A percentile compares a stretch with the other conserved stretches of the same genome.
phyloP scores from a whole-genome alignment of 2,888 invertebrate genomes.

The Zaprionus bogoriensis region DNA sequence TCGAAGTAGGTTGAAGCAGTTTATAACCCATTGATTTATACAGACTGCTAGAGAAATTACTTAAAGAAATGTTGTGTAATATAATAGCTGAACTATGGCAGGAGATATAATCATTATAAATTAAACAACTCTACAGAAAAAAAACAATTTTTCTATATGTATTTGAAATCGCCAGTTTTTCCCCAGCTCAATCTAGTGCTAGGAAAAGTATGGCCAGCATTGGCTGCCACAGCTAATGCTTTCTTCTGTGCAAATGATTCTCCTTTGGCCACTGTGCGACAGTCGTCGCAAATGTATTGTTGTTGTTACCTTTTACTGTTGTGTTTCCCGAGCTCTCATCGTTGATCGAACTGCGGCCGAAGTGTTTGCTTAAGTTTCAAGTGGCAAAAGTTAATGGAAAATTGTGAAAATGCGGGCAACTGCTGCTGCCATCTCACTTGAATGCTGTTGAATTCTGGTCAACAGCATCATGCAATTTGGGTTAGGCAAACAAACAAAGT shows the following conservation, averaged over 20 bases:
- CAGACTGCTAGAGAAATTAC: too few species aligned
- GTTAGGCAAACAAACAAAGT: slow-evolving; percentile 69
- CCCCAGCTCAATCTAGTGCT: background rate
- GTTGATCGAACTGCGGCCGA: slow-evolving; percentile 58
- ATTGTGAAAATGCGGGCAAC: slow-evolving; percentile 27
- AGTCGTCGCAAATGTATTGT: slow-evolving; percentile 18
- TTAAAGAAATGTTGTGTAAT: too few species aligned
- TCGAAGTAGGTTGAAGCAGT: too few species aligned
- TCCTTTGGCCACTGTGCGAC: background rate
- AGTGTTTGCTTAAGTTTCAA: slow-evolving; percentile 65
- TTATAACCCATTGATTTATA: too few species aligned
- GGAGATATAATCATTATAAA: too few species aligned
- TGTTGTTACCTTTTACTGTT: slow-evolving; percentile 24
- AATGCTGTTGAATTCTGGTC: slow-evolving; percentile 64
- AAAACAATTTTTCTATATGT: too few species aligned
- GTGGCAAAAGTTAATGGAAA: slow-evolving; percentile 57
- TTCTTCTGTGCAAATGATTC: background rate
- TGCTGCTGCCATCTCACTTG: slow-evolving; percentile 39
- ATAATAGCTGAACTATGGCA: too few species aligned
- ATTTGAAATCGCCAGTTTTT: too few species aligned
- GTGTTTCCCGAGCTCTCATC: slow-evolving; percentile 18
- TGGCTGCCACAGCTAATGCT: background rate
- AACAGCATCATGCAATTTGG: slow-evolving; percentile 73
- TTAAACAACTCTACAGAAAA: too few species aligned
- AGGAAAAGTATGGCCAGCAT: background rate